Evolutionary conservation across 1,140 invertebrate species (phyloP).

Genomic region (Zophobas morio): DNA sequence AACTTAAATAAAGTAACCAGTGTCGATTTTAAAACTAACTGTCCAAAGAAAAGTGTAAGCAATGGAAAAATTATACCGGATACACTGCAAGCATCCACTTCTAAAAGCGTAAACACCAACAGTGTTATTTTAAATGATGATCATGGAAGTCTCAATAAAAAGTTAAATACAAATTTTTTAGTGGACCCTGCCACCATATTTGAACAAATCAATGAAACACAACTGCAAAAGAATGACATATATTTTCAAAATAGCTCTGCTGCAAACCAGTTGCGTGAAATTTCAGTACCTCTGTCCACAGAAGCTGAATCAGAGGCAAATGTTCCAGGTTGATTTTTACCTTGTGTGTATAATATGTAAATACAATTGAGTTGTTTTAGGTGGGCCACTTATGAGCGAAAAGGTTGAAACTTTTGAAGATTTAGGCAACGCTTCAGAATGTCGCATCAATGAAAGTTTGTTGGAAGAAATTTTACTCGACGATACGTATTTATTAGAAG

Average conservation of each 20-base stretch:
- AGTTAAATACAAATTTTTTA: conserved; percentile 7
- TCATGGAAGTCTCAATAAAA: background rate
- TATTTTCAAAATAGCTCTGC: too few species aligned
- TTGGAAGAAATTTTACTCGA: conserved; percentile 15
- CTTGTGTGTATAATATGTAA: background rate
- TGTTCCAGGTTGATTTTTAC: background rate
- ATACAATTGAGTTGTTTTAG: conserved; percentile 6
- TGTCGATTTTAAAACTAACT: background rate
- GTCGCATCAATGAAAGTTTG: conserved; percentile 19
- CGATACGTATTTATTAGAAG: conserved; percentile 5
- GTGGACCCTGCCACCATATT: conserved; percentile 5
- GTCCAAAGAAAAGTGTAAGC: background rate
- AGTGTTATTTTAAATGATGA: background rate
- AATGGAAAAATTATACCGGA: background rate
- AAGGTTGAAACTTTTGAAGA: conserved; percentile 2
- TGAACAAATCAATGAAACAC: background rate
- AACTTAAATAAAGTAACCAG: too few species aligned
- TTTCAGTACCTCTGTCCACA: too few species aligned
- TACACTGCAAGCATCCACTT: too few species aligned
- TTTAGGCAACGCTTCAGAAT: conserved; percentile 2
- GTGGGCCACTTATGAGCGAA: conserved; percentile 26
- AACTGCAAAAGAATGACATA: too few species aligned
- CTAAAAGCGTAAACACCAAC: too few species aligned
- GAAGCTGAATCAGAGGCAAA: background rate
- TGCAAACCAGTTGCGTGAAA: too few species aligned